Evolutionary conservation across 2,888 invertebrate species (phyloP).

Genomic region (Atethmia centrago): DNA sequence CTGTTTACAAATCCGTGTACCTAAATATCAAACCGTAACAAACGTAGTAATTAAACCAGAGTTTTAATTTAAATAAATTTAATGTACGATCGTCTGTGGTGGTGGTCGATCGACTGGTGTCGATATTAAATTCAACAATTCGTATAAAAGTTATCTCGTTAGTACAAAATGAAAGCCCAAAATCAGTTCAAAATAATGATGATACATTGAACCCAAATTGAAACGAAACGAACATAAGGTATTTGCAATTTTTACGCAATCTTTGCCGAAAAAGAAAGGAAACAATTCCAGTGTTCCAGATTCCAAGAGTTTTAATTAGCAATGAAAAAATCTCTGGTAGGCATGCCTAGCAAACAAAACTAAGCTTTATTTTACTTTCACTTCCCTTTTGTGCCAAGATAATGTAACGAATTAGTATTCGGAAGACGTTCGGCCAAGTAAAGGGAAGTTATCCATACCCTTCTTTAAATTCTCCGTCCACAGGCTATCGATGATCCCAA

Average conservation of each 20-base stretch:
- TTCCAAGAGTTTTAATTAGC: conserved; percentile 74
- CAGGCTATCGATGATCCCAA: conserved; percentile 62
- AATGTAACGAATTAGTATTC: conserved; percentile 78
- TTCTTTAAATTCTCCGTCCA: conserved; percentile 66
- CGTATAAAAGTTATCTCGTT: neutral
- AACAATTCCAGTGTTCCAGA: conserved; percentile 68
- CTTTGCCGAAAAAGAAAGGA: conserved; percentile 43
- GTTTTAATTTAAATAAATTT: neutral
- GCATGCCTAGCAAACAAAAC: conserved; percentile 67
- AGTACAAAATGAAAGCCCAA: neutral
- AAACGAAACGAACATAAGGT: conserved; percentile 23
- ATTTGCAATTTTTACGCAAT: conserved; percentile 50
- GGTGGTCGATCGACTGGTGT: no score
- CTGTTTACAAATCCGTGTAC: neutral
- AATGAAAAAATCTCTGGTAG: conserved; percentile 72
- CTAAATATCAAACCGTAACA: neutral
- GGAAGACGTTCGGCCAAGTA: conserved; percentile 62
- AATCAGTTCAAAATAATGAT: conserved; percentile 11
- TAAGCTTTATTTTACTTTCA: conserved; percentile 71
- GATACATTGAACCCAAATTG: conserved; percentile 25
- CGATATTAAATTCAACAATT: neutral
- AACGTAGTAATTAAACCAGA: neutral
- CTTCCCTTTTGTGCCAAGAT: conserved; percentile 63
- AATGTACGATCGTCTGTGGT: neutral
- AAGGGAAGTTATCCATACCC: conserved; percentile 71